phyloP scores from a whole-genome alignment of 2,113 vertebrate genomes.

The Trematocara stigmaticum region DNA sequence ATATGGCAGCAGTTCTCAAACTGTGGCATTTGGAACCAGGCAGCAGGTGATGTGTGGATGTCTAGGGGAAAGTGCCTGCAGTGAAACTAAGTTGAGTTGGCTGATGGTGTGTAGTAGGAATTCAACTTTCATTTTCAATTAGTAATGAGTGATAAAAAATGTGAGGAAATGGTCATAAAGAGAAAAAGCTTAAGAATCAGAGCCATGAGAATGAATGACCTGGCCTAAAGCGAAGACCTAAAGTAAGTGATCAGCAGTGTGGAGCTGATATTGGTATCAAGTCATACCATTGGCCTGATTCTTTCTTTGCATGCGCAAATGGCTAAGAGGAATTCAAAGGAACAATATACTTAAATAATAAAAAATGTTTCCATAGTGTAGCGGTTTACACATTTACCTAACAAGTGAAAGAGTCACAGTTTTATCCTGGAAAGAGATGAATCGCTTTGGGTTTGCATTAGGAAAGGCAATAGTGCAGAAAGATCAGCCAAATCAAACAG shows the following conservation, averaged over 20 bases:
- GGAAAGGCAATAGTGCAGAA: neutral
- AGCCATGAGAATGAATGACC: neutral
- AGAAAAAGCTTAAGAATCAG: neutral
- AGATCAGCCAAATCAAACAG: neutral
- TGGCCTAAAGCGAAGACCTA: neutral
- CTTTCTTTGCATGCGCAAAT: neutral
- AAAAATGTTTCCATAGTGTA: neutral
- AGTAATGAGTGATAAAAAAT: neutral
- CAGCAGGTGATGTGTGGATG: neutral
- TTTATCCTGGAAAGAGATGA: neutral
- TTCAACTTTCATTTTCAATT: neutral
- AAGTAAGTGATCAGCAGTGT: neutral
- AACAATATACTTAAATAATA: neutral
- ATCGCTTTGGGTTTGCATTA: neutral
- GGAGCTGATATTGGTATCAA: neutral
- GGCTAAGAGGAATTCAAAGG: neutral
- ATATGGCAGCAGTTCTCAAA: neutral
- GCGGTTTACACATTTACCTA: neutral
- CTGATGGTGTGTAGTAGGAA: neutral
- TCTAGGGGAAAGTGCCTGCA: neutral
- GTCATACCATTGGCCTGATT: neutral
- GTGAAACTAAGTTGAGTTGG: neutral
- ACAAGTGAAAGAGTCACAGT: neutral
- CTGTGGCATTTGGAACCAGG: neutral
- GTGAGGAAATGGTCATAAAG: neutral